These are phyloP conservation scores for Acyrthosiphon pisum DNA, from an alignment of 1,140 invertebrate species.

Conservation along the genomic window DNA sequence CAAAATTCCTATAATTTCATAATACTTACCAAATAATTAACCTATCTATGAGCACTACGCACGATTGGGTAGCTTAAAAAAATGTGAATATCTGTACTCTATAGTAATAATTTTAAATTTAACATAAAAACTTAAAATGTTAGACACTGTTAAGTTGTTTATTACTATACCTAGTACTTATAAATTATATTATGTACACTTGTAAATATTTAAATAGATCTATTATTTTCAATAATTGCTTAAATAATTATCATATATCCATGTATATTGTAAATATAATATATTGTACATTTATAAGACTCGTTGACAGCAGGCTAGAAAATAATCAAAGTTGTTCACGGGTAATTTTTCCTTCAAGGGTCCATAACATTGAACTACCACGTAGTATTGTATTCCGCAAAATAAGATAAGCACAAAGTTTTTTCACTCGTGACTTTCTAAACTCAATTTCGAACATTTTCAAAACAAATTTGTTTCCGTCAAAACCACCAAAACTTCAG, in stretches of 20 bases:
- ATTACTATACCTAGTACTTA: too few relatives aligned
- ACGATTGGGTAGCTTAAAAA: too few relatives aligned
- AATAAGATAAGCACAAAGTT: conserved; percentile 32
- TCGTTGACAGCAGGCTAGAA: neutral
- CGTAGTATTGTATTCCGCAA: neutral
- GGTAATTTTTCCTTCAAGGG: neutral
- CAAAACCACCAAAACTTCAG: conserved; percentile 11
- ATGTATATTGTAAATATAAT: neutral
- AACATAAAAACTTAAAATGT: neutral
- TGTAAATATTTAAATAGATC: neutral
- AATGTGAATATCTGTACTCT: too few relatives aligned
- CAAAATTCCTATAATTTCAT: neutral
- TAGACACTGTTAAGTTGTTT: neutral
- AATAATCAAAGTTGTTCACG: neutral
- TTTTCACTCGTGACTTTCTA: conserved; percentile 30
- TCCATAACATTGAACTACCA: neutral
- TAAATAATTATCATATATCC: neutral
- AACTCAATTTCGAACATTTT: conserved; percentile 47
- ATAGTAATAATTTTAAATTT: too few relatives aligned
- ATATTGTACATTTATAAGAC: neutral
- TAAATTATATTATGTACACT: neutral
- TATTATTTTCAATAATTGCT: neutral
- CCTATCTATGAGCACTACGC: too few relatives aligned
- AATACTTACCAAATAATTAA: neutral
- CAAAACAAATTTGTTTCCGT: conserved; percentile 38